phyloP scores from a whole-genome alignment of 1,140 invertebrate genomes.

The Pogonomyrmex californicus region DNA sequence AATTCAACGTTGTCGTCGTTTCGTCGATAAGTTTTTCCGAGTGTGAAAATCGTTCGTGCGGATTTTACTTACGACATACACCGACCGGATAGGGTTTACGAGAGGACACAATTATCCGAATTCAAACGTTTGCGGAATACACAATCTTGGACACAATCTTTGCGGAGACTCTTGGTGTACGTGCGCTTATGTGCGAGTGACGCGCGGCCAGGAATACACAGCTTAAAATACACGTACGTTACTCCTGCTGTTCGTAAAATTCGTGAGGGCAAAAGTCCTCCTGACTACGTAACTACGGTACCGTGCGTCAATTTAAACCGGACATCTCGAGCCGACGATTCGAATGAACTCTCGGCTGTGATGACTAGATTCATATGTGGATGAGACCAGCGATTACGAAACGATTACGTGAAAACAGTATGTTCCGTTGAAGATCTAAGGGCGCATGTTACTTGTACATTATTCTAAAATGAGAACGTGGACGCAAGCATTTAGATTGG shows the following conservation, averaged over 20 bases:
- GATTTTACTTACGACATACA: constrained; percentile 37
- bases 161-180: constrained; percentile 31
- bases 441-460: constrained; percentile 49
- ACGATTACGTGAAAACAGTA: constrained; percentile 61
- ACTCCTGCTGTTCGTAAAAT: constrained; percentile 57
- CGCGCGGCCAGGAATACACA: constrained; percentile 44
- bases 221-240: constrained; percentile 61
- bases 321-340: constrained; percentile 68
- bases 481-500: constrained; percentile 63
- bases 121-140: constrained; percentile 47
- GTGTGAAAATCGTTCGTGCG: constrained; percentile 44
- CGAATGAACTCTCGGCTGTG: constrained; percentile 42
- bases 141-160: constrained; percentile 50
- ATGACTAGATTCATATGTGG: constrained; percentile 53
- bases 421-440: constrained; percentile 52
- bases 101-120: constrained; percentile 54
- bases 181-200: constrained; percentile 26
- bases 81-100: constrained; percentile 29
- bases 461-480: constrained; percentile 66
- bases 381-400: constrained; percentile 55
- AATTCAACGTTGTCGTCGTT: constrained; percentile 49
- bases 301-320: constrained; percentile 69
- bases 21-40: constrained; percentile 21
- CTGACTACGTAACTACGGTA: constrained; percentile 72
- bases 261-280: constrained; percentile 59